Conservation (phyloP, 2,113 vertebrate genomes). For the Erythrolamprus reginae region DNA sequence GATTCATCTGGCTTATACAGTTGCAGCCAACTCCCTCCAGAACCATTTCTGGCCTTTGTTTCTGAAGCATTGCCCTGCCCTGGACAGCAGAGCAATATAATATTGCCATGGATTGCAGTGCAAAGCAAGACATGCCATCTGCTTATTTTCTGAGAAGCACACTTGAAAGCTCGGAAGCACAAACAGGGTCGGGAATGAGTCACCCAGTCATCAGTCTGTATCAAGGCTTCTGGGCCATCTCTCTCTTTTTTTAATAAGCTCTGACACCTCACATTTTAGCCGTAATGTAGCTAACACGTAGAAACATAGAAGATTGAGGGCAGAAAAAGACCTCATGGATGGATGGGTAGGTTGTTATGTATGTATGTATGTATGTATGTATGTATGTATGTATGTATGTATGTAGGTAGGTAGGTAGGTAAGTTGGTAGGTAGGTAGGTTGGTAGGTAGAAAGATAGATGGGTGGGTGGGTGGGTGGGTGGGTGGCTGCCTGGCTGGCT, state of each 20-base stretch:
- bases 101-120: not conserved
- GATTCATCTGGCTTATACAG: not conserved
- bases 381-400: too few relatives aligned
- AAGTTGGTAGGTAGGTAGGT: too few relatives aligned
- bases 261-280: constrained; percentile 56
- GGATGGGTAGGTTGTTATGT: too few relatives aligned
- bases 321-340: too few relatives aligned
- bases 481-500: too few relatives aligned
- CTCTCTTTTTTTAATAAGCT: constrained; percentile 55
- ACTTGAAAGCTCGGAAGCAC: not conserved
- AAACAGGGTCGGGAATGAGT: not conserved
- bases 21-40: not conserved
- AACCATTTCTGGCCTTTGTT: not conserved
- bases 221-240: constrained; percentile 19
- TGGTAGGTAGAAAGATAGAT: too few relatives aligned
- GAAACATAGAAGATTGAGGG: too few relatives aligned
- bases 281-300: constrained; percentile 46
- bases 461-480: too few relatives aligned
- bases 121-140: not conserved
- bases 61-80: not conserved
- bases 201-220: constrained; percentile 37
- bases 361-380: too few relatives aligned
- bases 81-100: not conserved
- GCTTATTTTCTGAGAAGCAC: constrained; percentile 17
- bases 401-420: too few relatives aligned